Percentiles rank a stretch among this genome's conserved stretches.
Evolutionary conservation across 2,888 invertebrate genomes (phyloP).

Genomic region (Caradrina clavipalpis): DNA sequence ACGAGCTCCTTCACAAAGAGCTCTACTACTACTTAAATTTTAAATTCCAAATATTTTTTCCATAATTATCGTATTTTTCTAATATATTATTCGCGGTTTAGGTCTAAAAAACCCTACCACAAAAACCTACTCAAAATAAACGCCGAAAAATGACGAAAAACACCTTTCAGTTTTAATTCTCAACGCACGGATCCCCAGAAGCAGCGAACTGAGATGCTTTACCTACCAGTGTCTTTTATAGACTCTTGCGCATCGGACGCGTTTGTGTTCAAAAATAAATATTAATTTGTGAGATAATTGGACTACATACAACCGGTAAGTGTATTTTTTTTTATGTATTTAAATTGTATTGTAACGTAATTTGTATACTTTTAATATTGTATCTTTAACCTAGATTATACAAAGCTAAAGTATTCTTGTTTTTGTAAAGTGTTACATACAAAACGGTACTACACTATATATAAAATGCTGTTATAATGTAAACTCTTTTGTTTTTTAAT

Average conservation of each 20-base stretch:
- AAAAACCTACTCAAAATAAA: background rate
- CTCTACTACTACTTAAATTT: too few relatives aligned
- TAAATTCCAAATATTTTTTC: too few relatives aligned
- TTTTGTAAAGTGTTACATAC: background rate
- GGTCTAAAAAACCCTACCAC: background rate
- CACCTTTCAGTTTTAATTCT: conserved; percentile 19
- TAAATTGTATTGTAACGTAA: background rate
- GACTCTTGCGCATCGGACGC: conserved; percentile 38
- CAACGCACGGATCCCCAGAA: conserved; percentile 42
- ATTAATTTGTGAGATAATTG: conserved; percentile 31
- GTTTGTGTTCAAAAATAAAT: conserved; percentile 6
- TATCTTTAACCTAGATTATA: background rate
- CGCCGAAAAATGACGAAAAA: background rate
- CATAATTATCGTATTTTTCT: too few relatives aligned
- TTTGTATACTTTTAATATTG: background rate
- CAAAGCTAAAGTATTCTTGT: background rate
- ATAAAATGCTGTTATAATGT: background rate
- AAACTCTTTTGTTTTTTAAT: background rate
- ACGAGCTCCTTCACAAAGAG: too few relatives aligned
- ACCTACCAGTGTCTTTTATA: conserved; percentile 42
- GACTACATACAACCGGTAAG: conserved; percentile 34
- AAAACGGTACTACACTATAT: conserved; percentile 21
- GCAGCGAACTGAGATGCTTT: conserved; percentile 21
- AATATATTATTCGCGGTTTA: too few relatives aligned
- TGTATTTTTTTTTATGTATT: background rate